phyloP scores from a whole-genome alignment of 2,113 vertebrate species.

The Cacatua alba region DNA sequence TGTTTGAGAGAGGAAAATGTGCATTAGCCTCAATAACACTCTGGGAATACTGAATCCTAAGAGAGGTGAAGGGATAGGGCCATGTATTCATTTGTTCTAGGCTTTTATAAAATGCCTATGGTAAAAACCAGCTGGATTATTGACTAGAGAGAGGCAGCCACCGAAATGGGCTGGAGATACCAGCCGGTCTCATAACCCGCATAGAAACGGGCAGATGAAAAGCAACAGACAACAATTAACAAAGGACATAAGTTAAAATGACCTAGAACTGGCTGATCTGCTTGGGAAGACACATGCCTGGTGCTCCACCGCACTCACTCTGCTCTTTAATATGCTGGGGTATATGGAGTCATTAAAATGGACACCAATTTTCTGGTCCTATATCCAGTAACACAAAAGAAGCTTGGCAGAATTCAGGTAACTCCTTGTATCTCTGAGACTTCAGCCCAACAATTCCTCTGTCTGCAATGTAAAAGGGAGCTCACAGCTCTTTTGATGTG shows the following conservation, averaged over 20 bases:
- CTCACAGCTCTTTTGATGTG: not conserved
- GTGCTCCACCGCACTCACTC: not conserved
- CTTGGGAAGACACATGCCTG: not conserved
- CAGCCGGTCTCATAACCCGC: not conserved
- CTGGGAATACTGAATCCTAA: not conserved
- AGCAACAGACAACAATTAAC: not conserved
- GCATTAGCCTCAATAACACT: not conserved
- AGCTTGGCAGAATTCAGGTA: not conserved
- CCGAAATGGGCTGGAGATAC: not conserved
- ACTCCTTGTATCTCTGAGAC: rapidly evolving
- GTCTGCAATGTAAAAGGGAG: not conserved
- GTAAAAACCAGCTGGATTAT: conserved; percentile 13
- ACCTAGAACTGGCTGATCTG: not conserved
- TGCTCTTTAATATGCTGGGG: rapidly evolving
- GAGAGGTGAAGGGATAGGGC: not conserved
- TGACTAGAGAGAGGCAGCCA: not conserved
- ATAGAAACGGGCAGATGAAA: not conserved
- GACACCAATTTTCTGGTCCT: not conserved
- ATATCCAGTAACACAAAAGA: rapidly evolving
- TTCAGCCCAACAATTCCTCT: rapidly evolving
- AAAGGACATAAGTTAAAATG: not conserved
- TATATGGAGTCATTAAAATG: not conserved
- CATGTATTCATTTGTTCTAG: not conserved
- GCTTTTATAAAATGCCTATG: not conserved
- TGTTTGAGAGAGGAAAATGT: not conserved